Base-by-base conservation (phyloP, 1,140 invertebrate genomes). In the Brachionus manjavacas region DNA sequence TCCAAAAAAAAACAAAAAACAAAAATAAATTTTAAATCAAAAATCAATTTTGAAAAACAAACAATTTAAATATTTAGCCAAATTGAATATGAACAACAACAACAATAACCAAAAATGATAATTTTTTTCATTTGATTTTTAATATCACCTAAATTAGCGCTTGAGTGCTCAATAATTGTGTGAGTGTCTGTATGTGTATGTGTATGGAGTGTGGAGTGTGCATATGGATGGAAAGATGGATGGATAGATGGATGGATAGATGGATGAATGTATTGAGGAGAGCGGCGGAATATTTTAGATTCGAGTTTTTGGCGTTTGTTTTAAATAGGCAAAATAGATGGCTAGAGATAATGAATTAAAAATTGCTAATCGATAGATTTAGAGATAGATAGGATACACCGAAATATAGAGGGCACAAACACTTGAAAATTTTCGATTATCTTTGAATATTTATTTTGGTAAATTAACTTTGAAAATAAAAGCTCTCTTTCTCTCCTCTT, bases 391-490 rank as follows among this genome's bases (percentile, higher is more conserved):
- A 68, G 25, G 31, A 68, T 31, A 23, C 52, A 60, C 52, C 52
- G 52, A 31, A 68, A 68, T n/a, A 28, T 23, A 68, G 31, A 68
- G 31, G 25, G 11, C 25, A 35, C 25, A 68, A 68, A 68, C 66
- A 68, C 66, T 68, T 68, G 25, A 68, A 68, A 68, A 28, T 68
- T 35, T 68, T 68, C 66, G 31, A 68, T 68, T 68, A 68, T 68
- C 66, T 68, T 68, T 68, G 66, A 68, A 68, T 68, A 31, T 68
- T 68, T 68, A 31, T 68, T 68, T 68, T 68, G n/a, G 64, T 68
- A 68, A 68, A 68, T 68, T 68, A 68, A 68, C 66, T 68, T 68
- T 68, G 66, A 68, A 68, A 68, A 60, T 60, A 60, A 60, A 60
- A 60, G 52, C 52, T 60, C 16, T 60, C 52, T 52, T 9, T 6